Base-by-base conservation (phyloP, 1,140 invertebrate species). In the Metopolophium dirhodum region DNA sequence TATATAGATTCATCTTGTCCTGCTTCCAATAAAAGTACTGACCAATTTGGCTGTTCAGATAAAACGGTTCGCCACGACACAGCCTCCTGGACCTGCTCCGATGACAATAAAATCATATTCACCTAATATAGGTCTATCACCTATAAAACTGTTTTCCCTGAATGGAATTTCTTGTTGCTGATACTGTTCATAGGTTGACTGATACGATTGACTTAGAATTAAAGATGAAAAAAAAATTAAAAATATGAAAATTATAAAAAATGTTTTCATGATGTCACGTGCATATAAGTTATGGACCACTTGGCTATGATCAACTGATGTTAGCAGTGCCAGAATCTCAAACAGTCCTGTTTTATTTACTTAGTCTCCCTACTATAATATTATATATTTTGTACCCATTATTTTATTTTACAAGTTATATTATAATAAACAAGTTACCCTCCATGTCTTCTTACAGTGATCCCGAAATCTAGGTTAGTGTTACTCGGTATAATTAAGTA, bases 1-100 rank as follows among this genome's bases (percentile, higher is more conserved):
- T 97, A 96, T 54, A 97, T 96, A 51, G 96, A 96, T 94, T 97
- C 97, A 93, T 97, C 96, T 14, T 96, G 96, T 1, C 97, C 97
- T 30, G 96, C 96, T 95, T 97, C 96, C 18, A 96, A 35, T n/a
- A 96, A 93, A 30, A 96, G 94, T 30, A 96, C 95, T 41, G 94
- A 96, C 94, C 95, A 95, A 77, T 95, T 94, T n/a, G 94, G 93
- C n/a, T 95, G 94, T 94, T 96, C 96, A 1, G 96, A 95, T 18
- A 97, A 97, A 95, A 68, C 96, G 94, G 89, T 95, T 96, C 1
- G 96, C 96, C 49, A 97, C 94, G 9, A 96, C 96, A 68, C 96
- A 95, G 11, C 97, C 96, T 23, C 96, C 95, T 11, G 95, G 96
- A 91, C 96, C 96, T 18, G 95, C 96, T 8, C 96, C 96, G 77